These are phyloP conservation scores for Cydia amplana DNA, from an alignment of 1,140 invertebrate species.

Conservation along the genomic window DNA sequence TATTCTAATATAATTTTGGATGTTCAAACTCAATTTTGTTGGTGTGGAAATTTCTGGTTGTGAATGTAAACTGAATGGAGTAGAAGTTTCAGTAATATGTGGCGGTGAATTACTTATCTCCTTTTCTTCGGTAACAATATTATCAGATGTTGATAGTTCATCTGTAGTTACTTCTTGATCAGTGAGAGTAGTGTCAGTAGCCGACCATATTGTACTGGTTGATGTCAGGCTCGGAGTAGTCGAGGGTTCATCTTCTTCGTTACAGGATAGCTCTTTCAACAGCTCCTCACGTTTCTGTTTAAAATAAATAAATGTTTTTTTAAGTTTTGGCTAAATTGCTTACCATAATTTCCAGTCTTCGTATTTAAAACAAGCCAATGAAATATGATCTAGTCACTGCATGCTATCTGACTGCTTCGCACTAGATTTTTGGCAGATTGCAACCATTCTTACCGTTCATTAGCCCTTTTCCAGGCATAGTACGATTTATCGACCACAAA, in stretches of 20 bases:
- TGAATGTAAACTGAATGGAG: conserved; percentile 36
- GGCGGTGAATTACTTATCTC: background rate
- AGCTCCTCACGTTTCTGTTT: conserved; percentile 75
- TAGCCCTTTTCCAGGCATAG: too few relatives aligned
- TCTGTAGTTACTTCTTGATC: conserved; percentile 59
- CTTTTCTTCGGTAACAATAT: conserved; percentile 38
- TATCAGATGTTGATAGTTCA: conserved; percentile 49
- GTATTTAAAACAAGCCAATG: too few relatives aligned
- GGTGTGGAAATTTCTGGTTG: conserved; percentile 37
- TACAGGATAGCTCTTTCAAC: conserved; percentile 68
- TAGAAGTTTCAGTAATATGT: conserved; percentile 22
- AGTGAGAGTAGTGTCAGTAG: conserved; percentile 50
- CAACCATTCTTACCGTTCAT: too few relatives aligned
- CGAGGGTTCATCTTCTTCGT: conserved; percentile 63
- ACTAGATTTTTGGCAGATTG: too few relatives aligned
- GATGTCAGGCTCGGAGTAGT: conserved; percentile 39
- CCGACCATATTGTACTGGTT: conserved; percentile 46
- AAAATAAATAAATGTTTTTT: conserved; percentile 34
- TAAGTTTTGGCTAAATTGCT: conserved; percentile 15
- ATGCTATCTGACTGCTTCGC: too few relatives aligned
- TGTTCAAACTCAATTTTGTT: conserved; percentile 38
- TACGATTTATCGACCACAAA: too few relatives aligned
- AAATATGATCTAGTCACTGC: too few relatives aligned
- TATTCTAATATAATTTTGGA: conserved; percentile 43
- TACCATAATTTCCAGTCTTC: too few relatives aligned